Evolutionary conservation across 2,113 vertebrate species (phyloP).

Genomic region (Syrrhaptes paradoxus): DNA sequence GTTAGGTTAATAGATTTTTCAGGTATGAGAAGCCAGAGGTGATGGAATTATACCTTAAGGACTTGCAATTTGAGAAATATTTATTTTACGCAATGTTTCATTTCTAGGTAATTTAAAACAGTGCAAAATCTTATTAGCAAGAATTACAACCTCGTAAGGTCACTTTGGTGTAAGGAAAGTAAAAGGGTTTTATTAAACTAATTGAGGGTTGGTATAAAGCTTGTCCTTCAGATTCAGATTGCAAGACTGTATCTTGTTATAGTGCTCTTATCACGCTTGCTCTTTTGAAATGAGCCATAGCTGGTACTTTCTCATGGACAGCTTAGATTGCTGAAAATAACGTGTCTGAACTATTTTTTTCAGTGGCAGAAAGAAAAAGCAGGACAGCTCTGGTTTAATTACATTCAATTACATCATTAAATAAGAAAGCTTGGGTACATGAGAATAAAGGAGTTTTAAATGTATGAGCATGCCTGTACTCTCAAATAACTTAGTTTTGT

Average conservation of each 20-base stretch:
- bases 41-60: background rate
- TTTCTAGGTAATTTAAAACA: background rate
- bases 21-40: background rate
- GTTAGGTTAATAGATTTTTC: background rate
- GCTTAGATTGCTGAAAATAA: background rate
- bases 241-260: background rate
- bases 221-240: background rate
- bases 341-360: background rate
- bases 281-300: background rate
- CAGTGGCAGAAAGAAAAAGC: background rate
- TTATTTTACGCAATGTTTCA: background rate
- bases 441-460: background rate
- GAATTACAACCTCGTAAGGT: background rate
- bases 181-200: background rate
- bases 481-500: background rate
- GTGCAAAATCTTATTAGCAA: background rate
- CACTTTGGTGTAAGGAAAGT: background rate
- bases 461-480: background rate
- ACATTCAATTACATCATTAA: constrained; percentile 43
- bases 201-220: background rate
- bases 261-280: background rate
- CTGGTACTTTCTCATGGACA: background rate
- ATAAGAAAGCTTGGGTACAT: background rate
- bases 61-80: background rate
- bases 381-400: constrained; percentile 18